phyloP scores from a whole-genome alignment of 2,113 vertebrate species.

The Diphyllodes magnificus region DNA sequence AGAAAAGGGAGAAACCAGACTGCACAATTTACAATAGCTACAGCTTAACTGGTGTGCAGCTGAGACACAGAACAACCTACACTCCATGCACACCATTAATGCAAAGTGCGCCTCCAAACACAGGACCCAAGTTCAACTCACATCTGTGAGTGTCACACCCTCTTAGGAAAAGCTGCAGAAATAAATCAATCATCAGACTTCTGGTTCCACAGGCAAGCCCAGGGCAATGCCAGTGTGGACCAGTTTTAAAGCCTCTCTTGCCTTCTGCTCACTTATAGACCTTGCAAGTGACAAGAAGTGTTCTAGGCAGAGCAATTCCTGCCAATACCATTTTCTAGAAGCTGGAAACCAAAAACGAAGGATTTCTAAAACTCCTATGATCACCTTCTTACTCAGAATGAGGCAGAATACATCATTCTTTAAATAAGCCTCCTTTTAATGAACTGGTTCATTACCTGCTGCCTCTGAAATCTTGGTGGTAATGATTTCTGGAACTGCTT shows the following conservation, averaged over 20 bases:
- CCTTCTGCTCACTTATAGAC: not conserved
- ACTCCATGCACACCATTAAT: not conserved
- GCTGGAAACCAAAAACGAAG: not conserved
- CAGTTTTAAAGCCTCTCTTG: not conserved
- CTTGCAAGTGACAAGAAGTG: not conserved
- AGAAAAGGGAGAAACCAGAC: not conserved
- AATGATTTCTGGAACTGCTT: slow-evolving; percentile 98
- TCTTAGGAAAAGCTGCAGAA: not conserved
- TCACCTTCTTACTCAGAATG: not conserved
- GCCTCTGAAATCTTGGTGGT: slow-evolving; percentile 94
- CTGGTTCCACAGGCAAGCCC: not conserved
- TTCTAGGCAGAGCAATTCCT: not conserved
- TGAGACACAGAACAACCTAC: not conserved
- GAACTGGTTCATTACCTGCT: slow-evolving; percentile 79
- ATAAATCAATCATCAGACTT: not conserved
- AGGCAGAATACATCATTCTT: not conserved
- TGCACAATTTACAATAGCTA: not conserved
- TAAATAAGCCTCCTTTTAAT: not conserved
- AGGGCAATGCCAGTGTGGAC: not conserved
- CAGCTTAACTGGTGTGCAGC: not conserved
- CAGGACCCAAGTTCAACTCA: not conserved
- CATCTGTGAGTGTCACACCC: not conserved
- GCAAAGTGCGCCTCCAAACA: not conserved
- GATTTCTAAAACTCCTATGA: not conserved
- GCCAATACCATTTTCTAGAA: not conserved